Conservation (phyloP, 2,888 invertebrate genomes). For the Eugnorisma glareosa region DNA sequence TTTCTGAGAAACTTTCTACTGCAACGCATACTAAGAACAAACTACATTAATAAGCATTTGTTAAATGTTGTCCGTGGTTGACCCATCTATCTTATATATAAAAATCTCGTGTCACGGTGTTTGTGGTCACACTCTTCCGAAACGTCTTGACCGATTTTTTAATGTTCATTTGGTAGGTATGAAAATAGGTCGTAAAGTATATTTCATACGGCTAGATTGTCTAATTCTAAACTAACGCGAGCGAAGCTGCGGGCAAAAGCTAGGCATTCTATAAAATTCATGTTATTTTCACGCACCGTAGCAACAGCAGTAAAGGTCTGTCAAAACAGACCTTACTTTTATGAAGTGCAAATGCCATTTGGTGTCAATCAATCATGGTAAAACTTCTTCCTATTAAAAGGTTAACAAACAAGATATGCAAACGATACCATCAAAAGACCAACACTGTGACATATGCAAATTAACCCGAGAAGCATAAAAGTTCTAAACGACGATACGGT, state of each 20-base stretch:
- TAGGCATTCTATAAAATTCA: neutral
- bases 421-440: conserved; percentile 74
- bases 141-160: no score
- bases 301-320: conserved; percentile 34
- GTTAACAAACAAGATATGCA: conserved; percentile 83
- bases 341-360: conserved; percentile 80
- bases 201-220: no score
- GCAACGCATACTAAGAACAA: no score
- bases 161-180: no score
- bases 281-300: conserved; percentile 20
- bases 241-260: no score
- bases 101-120: no score
- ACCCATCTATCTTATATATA: no score
- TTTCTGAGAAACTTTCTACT: neutral
- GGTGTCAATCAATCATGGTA: conserved; percentile 83
- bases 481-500: conserved; percentile 84
- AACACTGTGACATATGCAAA: conserved; percentile 83
- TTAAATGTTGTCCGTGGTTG: neutral
- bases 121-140: no score
- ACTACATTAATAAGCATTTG: neutral
- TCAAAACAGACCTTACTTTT: conserved; percentile 70
- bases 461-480: conserved; percentile 70
- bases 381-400: conserved; percentile 80
- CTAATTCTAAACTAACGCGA: no score
- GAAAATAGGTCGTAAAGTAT: no score